Evolutionary conservation across 1,140 invertebrate species (phyloP).

Genomic region (Brachionus rubens): DNA sequence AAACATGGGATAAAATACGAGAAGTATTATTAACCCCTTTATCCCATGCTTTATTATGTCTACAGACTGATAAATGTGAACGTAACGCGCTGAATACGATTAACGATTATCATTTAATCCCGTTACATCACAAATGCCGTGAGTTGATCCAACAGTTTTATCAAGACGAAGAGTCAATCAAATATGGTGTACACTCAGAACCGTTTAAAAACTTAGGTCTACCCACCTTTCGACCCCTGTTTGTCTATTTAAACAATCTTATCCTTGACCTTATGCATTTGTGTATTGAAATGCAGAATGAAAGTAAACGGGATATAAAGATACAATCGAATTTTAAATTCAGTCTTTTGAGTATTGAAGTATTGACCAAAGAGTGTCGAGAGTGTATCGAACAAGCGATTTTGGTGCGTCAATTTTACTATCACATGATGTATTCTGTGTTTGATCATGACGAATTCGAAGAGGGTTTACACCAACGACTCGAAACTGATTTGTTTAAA

Average conservation of each 20-base stretch:
- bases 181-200: slow-evolving; percentile 22
- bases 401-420: slow-evolving; percentile 29
- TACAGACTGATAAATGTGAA: slow-evolving; percentile 17
- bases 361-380: slow-evolving; percentile 16
- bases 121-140: neutral
- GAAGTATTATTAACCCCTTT: neutral
- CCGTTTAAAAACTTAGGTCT: neutral
- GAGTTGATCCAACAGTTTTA: neutral
- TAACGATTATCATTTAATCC: slow-evolving; percentile 16
- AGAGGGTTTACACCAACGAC: neutral
- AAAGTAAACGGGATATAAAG: slow-evolving; percentile 18
- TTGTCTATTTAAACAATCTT: slow-evolving; percentile 32
- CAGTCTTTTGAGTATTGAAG: slow-evolving; percentile 17
- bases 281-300: slow-evolving; percentile 41
- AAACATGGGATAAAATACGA: slow-evolving; percentile 36
- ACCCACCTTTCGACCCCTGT: slow-evolving; percentile 12
- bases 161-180: slow-evolving; percentile 30
- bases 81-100: neutral
- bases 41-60: neutral
- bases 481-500: slow-evolving; percentile 22
- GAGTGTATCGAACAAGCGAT: slow-evolving; percentile 45
- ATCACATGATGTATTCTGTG: slow-evolving; percentile 35
- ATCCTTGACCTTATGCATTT: slow-evolving; percentile 41
- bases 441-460: slow-evolving; percentile 29
- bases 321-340: neutral